Evolutionary conservation across 2,888 invertebrate genomes (phyloP).

Genomic region (Anoplius nigerrimus): DNA sequence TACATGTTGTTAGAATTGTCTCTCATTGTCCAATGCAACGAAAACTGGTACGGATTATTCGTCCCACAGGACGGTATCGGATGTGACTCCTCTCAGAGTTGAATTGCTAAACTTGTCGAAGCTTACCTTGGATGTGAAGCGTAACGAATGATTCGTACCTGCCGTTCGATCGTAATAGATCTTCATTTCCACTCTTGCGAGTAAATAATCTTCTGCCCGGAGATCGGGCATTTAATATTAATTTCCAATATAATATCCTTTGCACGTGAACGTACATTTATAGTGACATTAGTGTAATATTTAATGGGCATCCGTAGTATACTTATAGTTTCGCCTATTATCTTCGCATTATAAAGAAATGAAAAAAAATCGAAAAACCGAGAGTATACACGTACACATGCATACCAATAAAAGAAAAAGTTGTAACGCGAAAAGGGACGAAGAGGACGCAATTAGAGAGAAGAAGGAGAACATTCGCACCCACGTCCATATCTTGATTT

Average conservation of each 20-base stretch:
- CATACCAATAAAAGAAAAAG: constrained; percentile 27
- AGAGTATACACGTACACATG: constrained; percentile 6
- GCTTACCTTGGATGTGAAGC: constrained; percentile 3
- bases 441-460: too few relatives aligned
- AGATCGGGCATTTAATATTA: constrained; percentile 34
- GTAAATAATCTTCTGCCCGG: constrained; percentile 30
- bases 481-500: constrained; percentile 12
- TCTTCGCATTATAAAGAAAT: constrained; percentile 43
- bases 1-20: constrained; percentile 28
- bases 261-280: constrained; percentile 61
- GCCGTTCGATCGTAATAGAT: constrained; percentile 29
- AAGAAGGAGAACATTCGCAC: too few relatives aligned
- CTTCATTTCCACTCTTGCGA: constrained; percentile 38
- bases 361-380: constrained; percentile 21
- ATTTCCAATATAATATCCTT: constrained; percentile 54
- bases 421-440: constrained; percentile 17
- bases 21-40: constrained; percentile 34
- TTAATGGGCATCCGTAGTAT: constrained; percentile 62
- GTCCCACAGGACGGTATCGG: not conserved
- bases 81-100: not conserved
- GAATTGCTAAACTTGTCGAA: not conserved
- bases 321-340: constrained; percentile 57
- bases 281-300: constrained; percentile 62
- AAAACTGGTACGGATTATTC: constrained; percentile 30
- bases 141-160: constrained; percentile 29